Percentiles rank a stretch among this genome's conserved stretches.
Evolutionary conservation across 2,888 invertebrate genomes (phyloP).

Genomic region (Papilio protenor): DNA sequence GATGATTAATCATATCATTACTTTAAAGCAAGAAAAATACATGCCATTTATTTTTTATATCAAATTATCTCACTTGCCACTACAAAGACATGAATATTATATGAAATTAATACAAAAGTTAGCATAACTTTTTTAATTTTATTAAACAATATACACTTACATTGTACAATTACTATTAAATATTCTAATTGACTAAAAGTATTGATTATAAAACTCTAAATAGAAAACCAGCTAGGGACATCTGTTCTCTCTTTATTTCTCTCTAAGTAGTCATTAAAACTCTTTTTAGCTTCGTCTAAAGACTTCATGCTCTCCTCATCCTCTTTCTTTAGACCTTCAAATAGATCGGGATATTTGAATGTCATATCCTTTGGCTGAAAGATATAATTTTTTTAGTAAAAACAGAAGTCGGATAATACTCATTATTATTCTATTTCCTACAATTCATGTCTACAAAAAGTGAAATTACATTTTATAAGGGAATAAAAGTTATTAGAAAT

Average conservation of each 20-base stretch:
- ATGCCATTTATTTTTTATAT: neutral
- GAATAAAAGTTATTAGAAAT: neutral
- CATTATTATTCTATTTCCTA: neutral
- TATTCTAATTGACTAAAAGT: neutral
- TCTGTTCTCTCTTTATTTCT: constrained; percentile 88
- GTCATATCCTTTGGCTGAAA: constrained; percentile 88
- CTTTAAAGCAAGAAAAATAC: neutral
- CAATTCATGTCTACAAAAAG: too few relatives aligned
- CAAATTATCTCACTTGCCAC: too few relatives aligned
- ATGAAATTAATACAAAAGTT: neutral
- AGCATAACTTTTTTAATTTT: neutral
- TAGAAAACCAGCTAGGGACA: constrained; percentile 91
- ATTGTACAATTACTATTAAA: neutral
- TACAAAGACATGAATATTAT: too few relatives aligned
- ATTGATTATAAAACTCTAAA: constrained; percentile 70
- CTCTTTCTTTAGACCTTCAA: constrained; percentile 81
- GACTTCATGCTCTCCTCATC: constrained; percentile 85
- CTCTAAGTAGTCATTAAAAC: constrained; percentile 84
- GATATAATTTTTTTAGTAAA: constrained; percentile 35
- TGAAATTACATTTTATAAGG: neutral
- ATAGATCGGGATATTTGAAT: constrained; percentile 92
- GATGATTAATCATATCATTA: too few relatives aligned
- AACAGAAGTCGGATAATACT: neutral
- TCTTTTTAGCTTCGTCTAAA: constrained; percentile 85
- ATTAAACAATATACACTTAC: constrained; percentile 15